Evolutionary conservation across 2,797 vertebrate species (phyloP).

Genomic region (Falco rusticolus): DNA sequence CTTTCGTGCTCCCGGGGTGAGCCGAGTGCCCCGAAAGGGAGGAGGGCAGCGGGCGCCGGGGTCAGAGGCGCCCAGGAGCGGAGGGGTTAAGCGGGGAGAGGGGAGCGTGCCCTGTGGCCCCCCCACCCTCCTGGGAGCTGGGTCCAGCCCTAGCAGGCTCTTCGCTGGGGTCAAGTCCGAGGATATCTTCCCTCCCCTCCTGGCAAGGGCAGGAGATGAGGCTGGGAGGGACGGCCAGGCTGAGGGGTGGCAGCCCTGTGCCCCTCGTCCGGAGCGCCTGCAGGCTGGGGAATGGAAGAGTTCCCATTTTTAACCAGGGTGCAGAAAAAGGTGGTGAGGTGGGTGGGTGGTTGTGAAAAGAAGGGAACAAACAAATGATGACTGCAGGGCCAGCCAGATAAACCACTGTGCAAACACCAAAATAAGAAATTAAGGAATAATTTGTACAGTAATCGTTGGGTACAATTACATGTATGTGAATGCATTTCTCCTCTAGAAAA

Average conservation of each 20-base stretch:
- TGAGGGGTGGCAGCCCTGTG: not conserved
- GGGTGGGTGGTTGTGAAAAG: not conserved
- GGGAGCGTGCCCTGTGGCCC: constrained; percentile 44
- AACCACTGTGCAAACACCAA: constrained; percentile 3
- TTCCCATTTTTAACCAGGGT: not conserved
- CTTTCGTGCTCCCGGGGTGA: constrained; percentile 23
- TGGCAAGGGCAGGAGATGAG: constrained; percentile 53
- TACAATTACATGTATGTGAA: not conserved
- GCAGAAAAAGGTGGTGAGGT: not conserved
- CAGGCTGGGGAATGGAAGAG: not conserved
- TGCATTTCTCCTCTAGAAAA: not conserved
- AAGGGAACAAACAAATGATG: not conserved
- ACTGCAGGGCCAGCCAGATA: not conserved
- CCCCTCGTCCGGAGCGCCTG: not conserved
- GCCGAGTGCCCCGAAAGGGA: constrained; percentile 30
- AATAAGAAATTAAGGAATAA: constrained; percentile 46
- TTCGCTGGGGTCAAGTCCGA: constrained; percentile 76
- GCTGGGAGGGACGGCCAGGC: not conserved
- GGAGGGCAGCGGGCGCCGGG: constrained; percentile 21
- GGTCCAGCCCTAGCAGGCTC: constrained; percentile 62
- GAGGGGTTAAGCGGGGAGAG: constrained; percentile 67
- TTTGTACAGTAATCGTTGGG: not conserved
- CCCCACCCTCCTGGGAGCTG: constrained; percentile 31
- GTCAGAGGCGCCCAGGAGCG: not conserved
- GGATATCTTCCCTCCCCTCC: constrained; percentile 69